These are phyloP conservation scores for Scrobipalpa costella DNA, from an alignment of 2,888 invertebrate species.

Conservation along the genomic window DNA sequence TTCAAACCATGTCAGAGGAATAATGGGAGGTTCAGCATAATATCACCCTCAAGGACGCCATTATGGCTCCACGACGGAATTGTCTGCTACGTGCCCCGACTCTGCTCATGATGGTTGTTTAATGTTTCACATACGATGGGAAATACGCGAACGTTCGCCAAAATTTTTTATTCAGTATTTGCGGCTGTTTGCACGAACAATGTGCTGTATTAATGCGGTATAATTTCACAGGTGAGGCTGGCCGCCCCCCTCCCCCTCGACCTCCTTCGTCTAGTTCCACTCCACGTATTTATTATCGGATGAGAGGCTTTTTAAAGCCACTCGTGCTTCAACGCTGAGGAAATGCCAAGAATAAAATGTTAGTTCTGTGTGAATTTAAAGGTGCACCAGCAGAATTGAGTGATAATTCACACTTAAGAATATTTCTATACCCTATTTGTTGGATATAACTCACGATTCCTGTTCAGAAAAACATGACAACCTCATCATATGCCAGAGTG, in stretches of 20 bases:
- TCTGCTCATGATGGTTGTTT: neutral
- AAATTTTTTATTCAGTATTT: slow-evolving; percentile 5
- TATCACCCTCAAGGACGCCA: no score
- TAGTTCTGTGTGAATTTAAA: no score
- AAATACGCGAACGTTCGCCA: neutral
- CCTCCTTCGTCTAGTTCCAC: neutral
- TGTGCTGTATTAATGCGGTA: slow-evolving; percentile 3
- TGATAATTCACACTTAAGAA: neutral
- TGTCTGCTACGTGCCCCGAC: slow-evolving; percentile 1
- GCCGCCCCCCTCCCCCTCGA: neutral
- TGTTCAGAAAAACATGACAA: neutral
- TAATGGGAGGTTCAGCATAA: no score
- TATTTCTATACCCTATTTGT: neutral
- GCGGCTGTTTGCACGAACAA: neutral
- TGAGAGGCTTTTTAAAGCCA: neutral
- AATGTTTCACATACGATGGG: neutral
- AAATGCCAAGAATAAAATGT: neutral
- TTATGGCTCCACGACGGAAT: no score
- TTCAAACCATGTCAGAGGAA: no score
- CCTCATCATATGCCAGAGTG: neutral
- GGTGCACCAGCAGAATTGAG: neutral
- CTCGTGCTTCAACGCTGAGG: neutral
- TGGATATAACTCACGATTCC: neutral
- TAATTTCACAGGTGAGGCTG: slow-evolving; percentile 18
- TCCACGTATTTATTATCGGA: slow-evolving; percentile 8